Evolutionary conservation across 1,140 invertebrate genomes (phyloP).

Genomic region (Drosophila saltans): DNA sequence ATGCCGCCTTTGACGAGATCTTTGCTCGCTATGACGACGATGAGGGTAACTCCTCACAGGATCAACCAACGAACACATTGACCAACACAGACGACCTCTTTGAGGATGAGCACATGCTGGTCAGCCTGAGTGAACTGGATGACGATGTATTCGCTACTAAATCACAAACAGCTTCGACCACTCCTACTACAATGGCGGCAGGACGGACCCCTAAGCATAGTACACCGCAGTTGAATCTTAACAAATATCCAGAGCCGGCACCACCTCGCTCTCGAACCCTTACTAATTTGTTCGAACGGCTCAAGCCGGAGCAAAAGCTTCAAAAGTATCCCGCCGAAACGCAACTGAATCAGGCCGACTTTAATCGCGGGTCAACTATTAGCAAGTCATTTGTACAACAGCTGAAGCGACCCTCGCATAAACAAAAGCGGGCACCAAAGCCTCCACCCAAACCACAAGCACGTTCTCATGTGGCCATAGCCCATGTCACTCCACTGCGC

Average conservation of each 20-base stretch:
- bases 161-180: conserved; percentile 57
- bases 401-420: conserved; percentile 58
- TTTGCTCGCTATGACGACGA: conserved; percentile 73
- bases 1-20: conserved; percentile 79
- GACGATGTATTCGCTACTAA: conserved; percentile 71
- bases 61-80: conserved; percentile 49
- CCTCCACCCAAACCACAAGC: conserved; percentile 71
- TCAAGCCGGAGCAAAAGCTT: conserved; percentile 65
- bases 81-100: conserved; percentile 62
- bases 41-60: conserved; percentile 34
- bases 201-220: conserved; percentile 69
- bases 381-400: conserved; percentile 82
- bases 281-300: conserved; percentile 72
- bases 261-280: conserved; percentile 70
- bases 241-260: conserved; percentile 60
- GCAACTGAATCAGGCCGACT: conserved; percentile 63
- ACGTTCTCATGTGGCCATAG: conserved; percentile 54
- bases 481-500: conserved; percentile 66
- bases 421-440: conserved; percentile 64
- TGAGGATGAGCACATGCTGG: conserved; percentile 74
- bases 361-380: conserved; percentile 77
- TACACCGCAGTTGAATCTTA: conserved; percentile 46
- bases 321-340: conserved; percentile 65
- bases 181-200: conserved; percentile 45
- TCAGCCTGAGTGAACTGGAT: conserved; percentile 71